Evolutionary conservation across 2,797 vertebrate genomes (phyloP).

Genomic region (Toxotes lorentzi): DNA sequence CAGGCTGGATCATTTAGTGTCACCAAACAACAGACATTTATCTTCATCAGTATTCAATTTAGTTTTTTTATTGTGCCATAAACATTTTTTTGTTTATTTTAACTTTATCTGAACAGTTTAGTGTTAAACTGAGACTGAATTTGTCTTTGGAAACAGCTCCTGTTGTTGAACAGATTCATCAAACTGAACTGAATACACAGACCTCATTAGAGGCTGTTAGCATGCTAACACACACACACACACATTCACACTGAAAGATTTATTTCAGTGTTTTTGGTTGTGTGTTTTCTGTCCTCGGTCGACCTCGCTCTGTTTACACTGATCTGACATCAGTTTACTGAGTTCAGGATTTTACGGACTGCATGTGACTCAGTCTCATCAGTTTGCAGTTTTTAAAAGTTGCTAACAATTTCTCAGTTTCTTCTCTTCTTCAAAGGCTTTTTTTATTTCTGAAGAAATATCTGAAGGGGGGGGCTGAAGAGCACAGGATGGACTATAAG

Average conservation of each 20-base stretch:
- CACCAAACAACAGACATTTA: too few relatives aligned
- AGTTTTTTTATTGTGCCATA: too few relatives aligned
- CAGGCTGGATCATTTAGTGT: too few relatives aligned
- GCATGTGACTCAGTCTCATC: neutral
- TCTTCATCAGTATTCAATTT: too few relatives aligned
- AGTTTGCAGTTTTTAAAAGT: too few relatives aligned
- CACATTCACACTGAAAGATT: neutral
- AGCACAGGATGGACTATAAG: neutral
- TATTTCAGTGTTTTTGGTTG: slow-evolving; percentile 30
- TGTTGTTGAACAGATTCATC: slow-evolving; percentile 24
- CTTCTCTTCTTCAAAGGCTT: too few relatives aligned
- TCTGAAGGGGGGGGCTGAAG: too few relatives aligned
- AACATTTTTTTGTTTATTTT: neutral
- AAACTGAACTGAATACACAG: slow-evolving; percentile 23
- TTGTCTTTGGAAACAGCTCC: neutral
- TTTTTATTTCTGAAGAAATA: too few relatives aligned
- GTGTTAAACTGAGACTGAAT: neutral
- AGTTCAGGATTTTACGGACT: neutral
- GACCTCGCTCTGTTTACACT: slow-evolving; percentile 9
- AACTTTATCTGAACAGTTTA: neutral
- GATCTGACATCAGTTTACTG: neutral
- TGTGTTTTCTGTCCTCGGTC: slow-evolving; percentile 36
- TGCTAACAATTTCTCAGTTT: too few relatives aligned
- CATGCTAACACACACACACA: slow-evolving; percentile 42
- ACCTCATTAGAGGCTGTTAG: slow-evolving; percentile 54